Percentiles rank a stretch among this genome's conserved stretches.
Evolutionary conservation across 2,113 vertebrate species (phyloP).

Genomic region (Ptilonorhynchus violaceus): DNA sequence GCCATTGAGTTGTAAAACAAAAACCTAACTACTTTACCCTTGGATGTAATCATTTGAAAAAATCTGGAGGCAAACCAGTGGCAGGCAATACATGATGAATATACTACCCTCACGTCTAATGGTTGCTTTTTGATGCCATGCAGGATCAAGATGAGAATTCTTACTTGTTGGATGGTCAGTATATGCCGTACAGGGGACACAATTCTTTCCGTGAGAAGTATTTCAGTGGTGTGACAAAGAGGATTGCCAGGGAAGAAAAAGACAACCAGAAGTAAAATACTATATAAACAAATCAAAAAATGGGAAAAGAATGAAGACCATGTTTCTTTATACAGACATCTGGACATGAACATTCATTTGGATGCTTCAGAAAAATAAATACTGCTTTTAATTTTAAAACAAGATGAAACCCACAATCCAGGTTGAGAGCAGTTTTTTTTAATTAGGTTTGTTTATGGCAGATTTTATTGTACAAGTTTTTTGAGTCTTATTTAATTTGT

Average conservation of each 20-base stretch:
- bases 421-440: slow-evolving; percentile 67
- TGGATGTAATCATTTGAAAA: not conserved
- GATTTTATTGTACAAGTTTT: slow-evolving; percentile 71
- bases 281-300: slow-evolving; percentile 37
- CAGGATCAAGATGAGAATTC: slow-evolving; percentile 82
- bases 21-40: not conserved
- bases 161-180: slow-evolving; percentile 73
- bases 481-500: slow-evolving; percentile 74
- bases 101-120: not conserved
- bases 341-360: slow-evolving; percentile 54
- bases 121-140: slow-evolving; percentile 31
- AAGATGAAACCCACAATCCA: slow-evolving; percentile 62
- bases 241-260: slow-evolving; percentile 80
- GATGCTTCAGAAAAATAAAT: slow-evolving; percentile 60
- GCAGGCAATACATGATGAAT: not conserved
- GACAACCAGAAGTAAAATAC: slow-evolving; percentile 67
- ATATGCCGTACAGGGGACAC: slow-evolving; percentile 87
- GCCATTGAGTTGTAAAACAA: not conserved
- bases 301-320: slow-evolving; percentile 53
- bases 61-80: not conserved
- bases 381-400: slow-evolving; percentile 61
- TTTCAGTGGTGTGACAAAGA: slow-evolving; percentile 93
- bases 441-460: slow-evolving; percentile 70
- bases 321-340: slow-evolving; percentile 44
- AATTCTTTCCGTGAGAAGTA: slow-evolving; percentile 98